Percentiles rank a stretch among this genome's conserved stretches.
phyloP scores from a whole-genome alignment of 2,888 invertebrate species.

The Anoplius nigerrimus region DNA sequence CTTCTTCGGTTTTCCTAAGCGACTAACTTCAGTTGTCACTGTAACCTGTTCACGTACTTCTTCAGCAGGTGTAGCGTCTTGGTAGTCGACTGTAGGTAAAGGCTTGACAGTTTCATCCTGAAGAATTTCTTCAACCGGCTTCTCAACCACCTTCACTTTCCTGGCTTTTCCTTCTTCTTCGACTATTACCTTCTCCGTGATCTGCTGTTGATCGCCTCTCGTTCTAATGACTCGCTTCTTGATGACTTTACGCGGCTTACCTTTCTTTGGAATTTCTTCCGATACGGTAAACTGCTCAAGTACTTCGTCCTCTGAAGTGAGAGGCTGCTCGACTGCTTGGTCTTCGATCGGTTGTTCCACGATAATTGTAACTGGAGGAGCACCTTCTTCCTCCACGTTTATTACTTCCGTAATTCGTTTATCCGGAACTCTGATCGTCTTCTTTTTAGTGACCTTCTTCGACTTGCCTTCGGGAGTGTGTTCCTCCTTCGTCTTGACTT shows the following conservation, averaged over 20 bases:
- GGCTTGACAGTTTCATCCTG: neutral
- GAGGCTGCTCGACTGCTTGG: neutral
- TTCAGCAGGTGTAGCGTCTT: conserved; percentile 32
- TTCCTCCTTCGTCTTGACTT: conserved; percentile 57
- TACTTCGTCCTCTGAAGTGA: neutral
- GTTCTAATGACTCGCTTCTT: conserved; percentile 68
- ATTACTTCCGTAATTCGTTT: conserved; percentile 63
- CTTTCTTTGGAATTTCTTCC: conserved; percentile 62
- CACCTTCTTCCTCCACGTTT: conserved; percentile 60
- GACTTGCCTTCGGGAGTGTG: conserved; percentile 73
- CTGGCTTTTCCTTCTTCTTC: conserved; percentile 35
- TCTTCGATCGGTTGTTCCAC: conserved; percentile 60
- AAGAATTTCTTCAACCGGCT: conserved; percentile 62
- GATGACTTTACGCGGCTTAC: conserved; percentile 56
- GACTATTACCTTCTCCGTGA: conserved; percentile 61
- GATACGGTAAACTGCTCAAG: conserved; percentile 35
- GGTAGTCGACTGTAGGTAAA: conserved; percentile 39
- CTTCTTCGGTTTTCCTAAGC: conserved; percentile 68
- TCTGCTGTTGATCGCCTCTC: conserved; percentile 59
- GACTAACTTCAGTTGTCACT: conserved; percentile 60
- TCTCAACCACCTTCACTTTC: conserved; percentile 51
- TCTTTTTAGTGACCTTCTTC: conserved; percentile 61
- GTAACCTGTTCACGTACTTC: conserved; percentile 59
- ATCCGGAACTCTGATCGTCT: neutral
- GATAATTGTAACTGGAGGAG: conserved; percentile 71